Percentiles rank a stretch among this genome's conserved stretches.
phyloP scores from a whole-genome alignment of 2,113 vertebrate genomes.

The Sturnus vulgaris region DNA sequence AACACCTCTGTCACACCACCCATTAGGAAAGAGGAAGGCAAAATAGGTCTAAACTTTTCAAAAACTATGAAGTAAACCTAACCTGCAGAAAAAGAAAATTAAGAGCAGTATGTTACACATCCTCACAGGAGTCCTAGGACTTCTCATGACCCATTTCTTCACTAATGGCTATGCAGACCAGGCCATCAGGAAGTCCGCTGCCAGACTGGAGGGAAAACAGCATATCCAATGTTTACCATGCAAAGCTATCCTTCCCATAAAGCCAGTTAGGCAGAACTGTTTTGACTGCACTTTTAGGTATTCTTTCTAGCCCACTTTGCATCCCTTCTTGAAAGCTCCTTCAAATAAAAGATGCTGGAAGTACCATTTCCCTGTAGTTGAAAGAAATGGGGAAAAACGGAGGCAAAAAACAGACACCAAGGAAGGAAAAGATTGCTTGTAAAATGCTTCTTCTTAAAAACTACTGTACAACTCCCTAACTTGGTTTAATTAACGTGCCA shows the following conservation, averaged over 20 bases:
- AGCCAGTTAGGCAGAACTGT: neutral
- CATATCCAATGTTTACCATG: constrained; percentile 10
- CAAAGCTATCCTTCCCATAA: constrained; percentile 17
- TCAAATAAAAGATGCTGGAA: neutral
- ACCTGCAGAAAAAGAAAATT: neutral
- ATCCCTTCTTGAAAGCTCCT: neutral
- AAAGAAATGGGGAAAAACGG: neutral
- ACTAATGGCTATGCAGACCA: neutral
- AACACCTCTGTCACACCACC: neutral
- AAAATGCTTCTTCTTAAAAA: constrained; percentile 41
- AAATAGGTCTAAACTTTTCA: neutral
- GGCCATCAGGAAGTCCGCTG: neutral
- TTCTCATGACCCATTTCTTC: neutral
- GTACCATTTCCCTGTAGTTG: constrained; percentile 6
- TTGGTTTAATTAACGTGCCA: constrained; percentile 33
- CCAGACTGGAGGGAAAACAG: constrained; percentile 25
- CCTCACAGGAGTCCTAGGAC: neutral
- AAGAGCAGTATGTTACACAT: neutral
- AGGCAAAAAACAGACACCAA: neutral
- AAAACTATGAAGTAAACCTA: neutral
- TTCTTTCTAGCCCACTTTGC: neutral
- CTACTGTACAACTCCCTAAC: constrained; percentile 10
- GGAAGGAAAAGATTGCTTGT: neutral
- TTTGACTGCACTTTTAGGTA: neutral
- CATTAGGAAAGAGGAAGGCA: neutral